These are phyloP conservation scores for Phoenicopterus ruber DNA, from an alignment of 2,113 vertebrate species.

Conservation along the genomic window DNA sequence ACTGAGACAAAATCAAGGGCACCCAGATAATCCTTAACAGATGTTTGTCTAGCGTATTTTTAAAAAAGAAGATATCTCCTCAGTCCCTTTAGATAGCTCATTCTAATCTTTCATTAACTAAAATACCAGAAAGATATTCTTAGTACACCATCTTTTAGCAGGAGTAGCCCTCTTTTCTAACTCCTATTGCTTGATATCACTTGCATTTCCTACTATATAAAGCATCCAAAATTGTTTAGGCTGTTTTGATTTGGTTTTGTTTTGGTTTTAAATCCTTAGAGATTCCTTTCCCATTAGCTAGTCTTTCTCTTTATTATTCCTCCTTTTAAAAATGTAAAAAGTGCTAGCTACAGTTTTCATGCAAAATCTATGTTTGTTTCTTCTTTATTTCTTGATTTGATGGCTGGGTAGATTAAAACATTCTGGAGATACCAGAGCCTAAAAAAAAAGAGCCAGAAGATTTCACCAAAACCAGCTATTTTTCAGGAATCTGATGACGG, in stretches of 20 bases:
- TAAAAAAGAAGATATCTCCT: not conserved
- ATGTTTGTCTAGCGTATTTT: not conserved
- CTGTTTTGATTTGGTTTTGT: rapidly evolving
- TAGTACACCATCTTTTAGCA: not conserved
- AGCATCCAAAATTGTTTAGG: not conserved
- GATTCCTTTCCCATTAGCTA: not conserved
- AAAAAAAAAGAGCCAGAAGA: not conserved
- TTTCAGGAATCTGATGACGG: not conserved
- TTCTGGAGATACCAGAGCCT: not conserved
- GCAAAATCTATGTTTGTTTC: not conserved
- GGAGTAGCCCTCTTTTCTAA: not conserved
- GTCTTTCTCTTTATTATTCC: not conserved
- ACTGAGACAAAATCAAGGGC: not conserved
- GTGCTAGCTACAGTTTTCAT: rapidly evolving
- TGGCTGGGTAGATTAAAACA: not conserved
- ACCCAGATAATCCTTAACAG: not conserved
- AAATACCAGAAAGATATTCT: not conserved
- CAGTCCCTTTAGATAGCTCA: not conserved
- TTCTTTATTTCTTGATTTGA: not conserved
- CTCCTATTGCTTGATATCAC: rapidly evolving
- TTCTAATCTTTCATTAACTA: not conserved
- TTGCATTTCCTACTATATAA: not conserved
- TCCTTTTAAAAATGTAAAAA: not conserved
- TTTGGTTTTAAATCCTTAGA: not conserved
- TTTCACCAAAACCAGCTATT: not conserved